Evolutionary conservation across 2,113 vertebrate genomes (phyloP), one percentile per base, ranked within the genome.

Genomic region (Lampris megalopsis): DNA sequence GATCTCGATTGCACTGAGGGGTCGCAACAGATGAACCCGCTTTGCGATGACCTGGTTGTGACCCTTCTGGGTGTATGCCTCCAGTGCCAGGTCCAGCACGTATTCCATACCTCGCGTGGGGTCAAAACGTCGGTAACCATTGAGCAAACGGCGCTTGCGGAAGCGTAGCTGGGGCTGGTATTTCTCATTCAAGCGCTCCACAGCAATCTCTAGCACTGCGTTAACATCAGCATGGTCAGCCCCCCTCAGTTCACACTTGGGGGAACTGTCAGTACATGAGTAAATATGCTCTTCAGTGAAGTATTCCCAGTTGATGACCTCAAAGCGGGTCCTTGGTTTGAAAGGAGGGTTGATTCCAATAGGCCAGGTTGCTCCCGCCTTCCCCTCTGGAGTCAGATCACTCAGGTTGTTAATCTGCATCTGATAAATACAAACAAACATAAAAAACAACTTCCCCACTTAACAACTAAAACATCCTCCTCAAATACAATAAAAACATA

Each of bases 241-340:
- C 1, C 97, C 98, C 3, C 92, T 93, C 64, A 98, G 94, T 36
- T 96, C 96, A 4, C 97, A 99, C 89, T 99, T 99, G 1, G 98
- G 97, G 1, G 96, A 92, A 58, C 96, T 95, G 0, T 98, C 96
- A 0, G 91, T 79, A 41, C 97, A 99, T 5, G 96, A 95, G 92
- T 97, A 98, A 13, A 96, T 94, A 41, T 98, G 96, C 88, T 97
- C 97, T 72, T 99, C 98, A 0, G 97, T 99, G 87, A 99, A 99
- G 90, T 99, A 98, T 74, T 99, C 97, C 98, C 97, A 99, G 92
- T 95, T 95, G 75, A 99, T 94, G 0, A 98, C 96, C 89, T 99
- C 97, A n/a, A 98, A 99, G 41, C 97, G 97, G 0, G 97, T 97
- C 73, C 90, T 95, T 0, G 98, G 96, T 3, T 90, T 93, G 81